phyloP scores from a whole-genome alignment of 2,888 invertebrate species.

The Psococerastis gibbosa region DNA sequence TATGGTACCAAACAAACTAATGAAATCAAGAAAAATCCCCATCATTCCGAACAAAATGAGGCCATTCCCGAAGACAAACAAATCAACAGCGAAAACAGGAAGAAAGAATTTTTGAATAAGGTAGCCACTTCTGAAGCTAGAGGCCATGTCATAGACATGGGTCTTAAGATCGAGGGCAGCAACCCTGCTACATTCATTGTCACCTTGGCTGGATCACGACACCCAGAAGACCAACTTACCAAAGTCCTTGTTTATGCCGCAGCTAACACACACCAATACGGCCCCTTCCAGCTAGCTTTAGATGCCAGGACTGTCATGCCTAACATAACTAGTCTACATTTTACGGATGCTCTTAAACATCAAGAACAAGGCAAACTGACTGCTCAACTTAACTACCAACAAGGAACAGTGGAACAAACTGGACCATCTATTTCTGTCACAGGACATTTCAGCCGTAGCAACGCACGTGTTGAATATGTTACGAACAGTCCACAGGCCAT shows the following conservation, averaged over 20 bases:
- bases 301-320: too few relatives aligned
- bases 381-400: slow-evolving; percentile 31
- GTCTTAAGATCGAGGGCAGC: slow-evolving; percentile 33
- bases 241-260: too few relatives aligned
- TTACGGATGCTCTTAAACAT: slow-evolving; percentile 34
- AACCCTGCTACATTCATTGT: too few relatives aligned
- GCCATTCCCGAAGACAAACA: slow-evolving; percentile 19
- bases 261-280: too few relatives aligned
- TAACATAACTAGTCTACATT: too few relatives aligned
- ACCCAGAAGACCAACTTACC: too few relatives aligned
- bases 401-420: slow-evolving; percentile 23
- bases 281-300: too few relatives aligned
- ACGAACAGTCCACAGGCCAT: slow-evolving; percentile 28
- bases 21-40: background rate
- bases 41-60: too few relatives aligned
- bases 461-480: slow-evolving; percentile 31
- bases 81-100: slow-evolving; percentile 31
- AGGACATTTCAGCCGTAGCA: slow-evolving; percentile 31
- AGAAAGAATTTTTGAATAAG: slow-evolving; percentile 26
- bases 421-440: slow-evolving; percentile 18
- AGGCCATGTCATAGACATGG: slow-evolving; percentile 32
- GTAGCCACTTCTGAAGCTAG: background rate
- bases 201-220: too few relatives aligned
- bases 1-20: background rate
- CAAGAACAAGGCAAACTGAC: slow-evolving; percentile 30